Evolutionary conservation across 2,888 invertebrate genomes (phyloP), one percentile per base, ranked within the genome.

Genomic region (Conomelus anceps): DNA sequence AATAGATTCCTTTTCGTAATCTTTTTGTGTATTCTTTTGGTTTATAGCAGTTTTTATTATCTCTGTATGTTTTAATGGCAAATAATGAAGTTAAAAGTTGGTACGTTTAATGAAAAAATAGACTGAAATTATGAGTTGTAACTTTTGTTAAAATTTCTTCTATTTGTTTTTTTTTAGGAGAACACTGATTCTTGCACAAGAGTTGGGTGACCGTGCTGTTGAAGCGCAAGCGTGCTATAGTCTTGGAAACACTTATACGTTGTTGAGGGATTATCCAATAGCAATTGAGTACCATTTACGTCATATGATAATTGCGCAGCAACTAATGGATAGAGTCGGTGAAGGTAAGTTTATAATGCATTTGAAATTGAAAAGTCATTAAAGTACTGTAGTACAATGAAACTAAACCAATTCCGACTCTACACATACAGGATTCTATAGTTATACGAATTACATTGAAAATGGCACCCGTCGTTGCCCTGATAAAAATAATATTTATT

Each of bases 191-290:
- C 94, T 99, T 90, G 98, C 99, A 9, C 97, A 98, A 93, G 98
- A 98, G 93, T 93, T 99, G 85, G 96, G 97, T 11, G 99, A 99
- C 93, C 96, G 97, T 89, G 98, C 98, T 0, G 97, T 99, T 13
- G 99, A 99, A 93, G 99, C 99, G 0, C 99, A 99, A 93, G 98
- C 99, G 0, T 99, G 99, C 93, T 99, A 99, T 93, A 98, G 98
- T 89, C 94, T 99, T 87, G 99, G 99, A 20, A 99, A 99, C 93
- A 99, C 99, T 0, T 99, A 98, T 93, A 99, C 99, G 0, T 94
- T 99, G 88, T 94, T 99, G 86, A 95, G 98, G 34, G 98, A 99
- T 94, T 99, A 98, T 93, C 95, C 97, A 89, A 95, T 96, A 86
- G 99, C 99, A 3, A 97, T 99, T 92, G 98, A 99, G 92, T 99